Percentiles rank a stretch among this genome's conserved stretches.
Conservation (phyloP, 2,113 vertebrate species). For the Brachypodius melanocephalos region DNA sequence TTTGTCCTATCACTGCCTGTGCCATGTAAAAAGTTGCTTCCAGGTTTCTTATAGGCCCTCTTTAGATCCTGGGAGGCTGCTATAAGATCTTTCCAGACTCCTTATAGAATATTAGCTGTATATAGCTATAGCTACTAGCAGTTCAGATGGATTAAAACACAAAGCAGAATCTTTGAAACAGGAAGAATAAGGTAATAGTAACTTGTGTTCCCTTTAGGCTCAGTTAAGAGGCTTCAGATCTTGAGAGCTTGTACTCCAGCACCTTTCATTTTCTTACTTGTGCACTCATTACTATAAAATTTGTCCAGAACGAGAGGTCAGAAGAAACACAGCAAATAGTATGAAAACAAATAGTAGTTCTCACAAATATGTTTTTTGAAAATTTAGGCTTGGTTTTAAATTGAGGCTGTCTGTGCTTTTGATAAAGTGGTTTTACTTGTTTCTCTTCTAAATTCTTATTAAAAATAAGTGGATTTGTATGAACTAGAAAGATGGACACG, state of each 20-base stretch:
- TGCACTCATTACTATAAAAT: neutral
- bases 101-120: neutral
- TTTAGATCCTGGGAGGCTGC: neutral
- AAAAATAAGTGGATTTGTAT: neutral
- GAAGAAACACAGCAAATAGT: neutral
- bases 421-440: neutral
- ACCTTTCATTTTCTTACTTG: neutral
- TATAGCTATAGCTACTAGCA: neutral
- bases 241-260: neutral
- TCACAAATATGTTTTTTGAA: neutral
- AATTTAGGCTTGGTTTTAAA: neutral
- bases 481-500: neutral
- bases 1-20: neutral
- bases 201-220: neutral
- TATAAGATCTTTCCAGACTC: rapidly evolving
- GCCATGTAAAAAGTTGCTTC: neutral
- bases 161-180: neutral
- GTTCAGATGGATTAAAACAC: neutral
- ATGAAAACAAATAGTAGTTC: neutral
- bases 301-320: neutral
- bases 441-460: neutral
- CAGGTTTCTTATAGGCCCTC: neutral
- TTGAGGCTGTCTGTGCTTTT: neutral
- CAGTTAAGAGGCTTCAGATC: neutral
- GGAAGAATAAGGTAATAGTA: neutral